A percentile compares a stretch with the other conserved stretches of the same genome.
Conservation (phyloP, 2,113 vertebrate genomes). For the Macaca nemestrina region DNA sequence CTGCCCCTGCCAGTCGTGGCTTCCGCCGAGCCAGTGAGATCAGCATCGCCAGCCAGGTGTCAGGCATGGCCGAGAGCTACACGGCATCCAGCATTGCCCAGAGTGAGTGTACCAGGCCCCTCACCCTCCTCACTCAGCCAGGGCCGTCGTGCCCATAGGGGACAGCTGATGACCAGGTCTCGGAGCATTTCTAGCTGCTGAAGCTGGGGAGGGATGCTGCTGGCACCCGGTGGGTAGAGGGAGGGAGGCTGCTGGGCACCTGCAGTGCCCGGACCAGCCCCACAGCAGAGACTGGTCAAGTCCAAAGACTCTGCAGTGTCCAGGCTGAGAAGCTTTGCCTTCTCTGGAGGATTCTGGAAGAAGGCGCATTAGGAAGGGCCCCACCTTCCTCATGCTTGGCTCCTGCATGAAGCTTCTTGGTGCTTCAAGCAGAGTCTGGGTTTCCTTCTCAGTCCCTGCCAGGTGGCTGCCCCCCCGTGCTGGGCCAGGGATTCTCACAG, state of each 20-base stretch:
- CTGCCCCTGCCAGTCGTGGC: constrained; percentile 90
- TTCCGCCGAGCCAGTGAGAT: constrained; percentile 96
- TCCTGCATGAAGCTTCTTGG: neutral
- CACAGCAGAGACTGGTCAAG: fast-evolving
- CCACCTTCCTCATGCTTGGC: neutral
- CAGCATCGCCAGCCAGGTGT: constrained; percentile 99
- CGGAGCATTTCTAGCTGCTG: neutral
- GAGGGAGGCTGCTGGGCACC: neutral
- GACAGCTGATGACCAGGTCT: neutral
- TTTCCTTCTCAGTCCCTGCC: neutral
- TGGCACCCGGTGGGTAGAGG: neutral
- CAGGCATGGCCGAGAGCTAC: constrained; percentile 98
- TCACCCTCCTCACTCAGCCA: fast-evolving
- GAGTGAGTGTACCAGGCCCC: constrained; percentile 89
- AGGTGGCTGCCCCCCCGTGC: neutral
- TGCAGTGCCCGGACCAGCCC: neutral
- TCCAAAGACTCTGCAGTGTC: neutral
- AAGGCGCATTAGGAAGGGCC: neutral
- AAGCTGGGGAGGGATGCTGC: neutral
- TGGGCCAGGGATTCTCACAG: neutral
- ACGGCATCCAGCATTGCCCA: constrained; percentile 96
- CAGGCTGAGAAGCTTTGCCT: neutral
- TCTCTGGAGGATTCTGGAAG: neutral
- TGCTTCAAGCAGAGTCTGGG: neutral
- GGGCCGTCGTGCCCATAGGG: fast-evolving